Evolutionary conservation across 2,888 invertebrate species (phyloP), one percentile per base, ranked within the genome.

Genomic region (Taenaris catops): DNA sequence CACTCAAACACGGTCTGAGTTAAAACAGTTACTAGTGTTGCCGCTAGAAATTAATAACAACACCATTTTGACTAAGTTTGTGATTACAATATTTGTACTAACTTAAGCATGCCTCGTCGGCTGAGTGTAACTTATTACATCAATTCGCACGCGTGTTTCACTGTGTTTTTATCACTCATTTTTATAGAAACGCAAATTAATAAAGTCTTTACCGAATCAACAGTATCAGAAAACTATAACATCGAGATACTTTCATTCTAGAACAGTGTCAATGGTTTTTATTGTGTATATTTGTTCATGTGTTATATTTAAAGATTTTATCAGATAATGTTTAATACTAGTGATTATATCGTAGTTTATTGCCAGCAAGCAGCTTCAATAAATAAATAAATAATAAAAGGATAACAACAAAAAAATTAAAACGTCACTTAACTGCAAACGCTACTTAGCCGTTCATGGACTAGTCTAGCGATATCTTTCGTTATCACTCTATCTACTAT

Each of bases 401-500:
- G 25, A 32, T 28, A 33, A 23, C 32, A 26, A 19, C 25, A 27
- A 16, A 20, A 28, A 14, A 14, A 14, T 14, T 14, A 14, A 14
- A 41, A 41, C 10, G 25, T 34, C 28, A 37, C 12, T 24, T 20
- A 16, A 20, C 8, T 9, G 33, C 34, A 40, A 34, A 44, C 41
- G 34, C 14, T 34, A 34, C 38, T 44, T 29, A 34, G 28, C 36
- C 41, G 38, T 62, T 59, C 62, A 66, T 70, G 68, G 48, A 55
- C 61, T 61, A 71, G 61, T 69, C 63, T 69, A 65, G 69, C 63
- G 78, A 65, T 80, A 80, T 68, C 74, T 58, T 50, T 49, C 58
- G 58, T 81, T 83, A 83, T 83, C 84, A 70, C 51, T 73, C 58
- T 74, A 74, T 76, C 79, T 71, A 75, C 68, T 70, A 72, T 69